phyloP scores from a whole-genome alignment of 2,888 invertebrate species.

The Noctua fimbriata region DNA sequence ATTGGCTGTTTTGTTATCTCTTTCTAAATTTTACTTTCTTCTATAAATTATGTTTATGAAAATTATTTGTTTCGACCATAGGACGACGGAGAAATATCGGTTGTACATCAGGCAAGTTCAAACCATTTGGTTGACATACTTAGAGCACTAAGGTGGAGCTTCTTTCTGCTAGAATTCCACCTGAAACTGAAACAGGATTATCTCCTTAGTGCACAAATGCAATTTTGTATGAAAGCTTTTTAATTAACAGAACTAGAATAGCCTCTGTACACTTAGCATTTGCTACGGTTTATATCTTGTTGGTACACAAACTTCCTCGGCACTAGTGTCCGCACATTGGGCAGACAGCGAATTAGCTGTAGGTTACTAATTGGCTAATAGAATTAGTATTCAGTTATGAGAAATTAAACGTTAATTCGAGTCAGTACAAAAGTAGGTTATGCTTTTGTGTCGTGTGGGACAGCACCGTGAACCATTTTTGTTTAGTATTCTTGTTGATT shows the following conservation, averaged over 20 bases:
- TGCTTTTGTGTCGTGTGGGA: slow-evolving; percentile 76
- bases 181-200: slow-evolving; percentile 43
- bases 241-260: slow-evolving; percentile 39
- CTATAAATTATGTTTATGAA: slow-evolving; percentile 16
- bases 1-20: not conserved
- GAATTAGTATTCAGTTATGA: slow-evolving; percentile 16
- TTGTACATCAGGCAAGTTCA: slow-evolving; percentile 65
- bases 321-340: slow-evolving; percentile 48
- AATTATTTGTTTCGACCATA: slow-evolving; percentile 52
- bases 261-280: slow-evolving; percentile 31
- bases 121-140: slow-evolving; percentile 39
- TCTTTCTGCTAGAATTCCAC: slow-evolving; percentile 25
- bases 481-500: slow-evolving; percentile 14
- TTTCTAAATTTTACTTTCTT: not conserved
- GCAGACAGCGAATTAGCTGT: slow-evolving; percentile 48
- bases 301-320: slow-evolving; percentile 39
- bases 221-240: slow-evolving; percentile 46
- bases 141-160: slow-evolving; percentile 53
- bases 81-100: slow-evolving; percentile 64
- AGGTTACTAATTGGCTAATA: slow-evolving; percentile 39
- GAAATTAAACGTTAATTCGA: slow-evolving; percentile 38
- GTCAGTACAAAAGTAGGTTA: slow-evolving; percentile 48
- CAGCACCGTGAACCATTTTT: slow-evolving; percentile 71
- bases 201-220: slow-evolving; percentile 51
- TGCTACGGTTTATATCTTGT: slow-evolving; percentile 34